phyloP scores from a whole-genome alignment of 1,140 invertebrate genomes.

The Dendroctonus valens region DNA sequence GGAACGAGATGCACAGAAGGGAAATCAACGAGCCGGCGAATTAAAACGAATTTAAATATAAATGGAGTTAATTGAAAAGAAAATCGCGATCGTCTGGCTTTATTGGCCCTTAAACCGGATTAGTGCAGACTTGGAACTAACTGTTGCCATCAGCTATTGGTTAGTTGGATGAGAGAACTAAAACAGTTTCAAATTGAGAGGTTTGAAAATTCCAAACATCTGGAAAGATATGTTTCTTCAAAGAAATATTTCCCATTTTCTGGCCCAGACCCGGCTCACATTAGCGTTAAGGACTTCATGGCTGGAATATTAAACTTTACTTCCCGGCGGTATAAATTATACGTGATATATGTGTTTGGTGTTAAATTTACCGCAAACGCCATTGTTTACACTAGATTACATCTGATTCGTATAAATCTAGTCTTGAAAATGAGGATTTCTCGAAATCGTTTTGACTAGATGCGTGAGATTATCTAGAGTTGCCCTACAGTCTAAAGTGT shows the following conservation, averaged over 20 bases:
- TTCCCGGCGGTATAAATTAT: slow-evolving; percentile 9
- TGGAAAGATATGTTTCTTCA: slow-evolving; percentile 1
- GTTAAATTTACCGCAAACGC: slow-evolving; percentile 14
- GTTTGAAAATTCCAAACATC: no score
- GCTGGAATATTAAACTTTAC: slow-evolving; percentile 6
- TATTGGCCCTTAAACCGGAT: background rate
- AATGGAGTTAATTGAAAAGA: slow-evolving; percentile 24
- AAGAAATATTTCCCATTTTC: slow-evolving; percentile 9
- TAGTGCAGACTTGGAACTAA: background rate
- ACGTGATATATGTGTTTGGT: slow-evolving; percentile 15
- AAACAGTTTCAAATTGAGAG: no score
- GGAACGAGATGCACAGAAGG: slow-evolving; percentile 1
- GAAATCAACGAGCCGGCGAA: background rate
- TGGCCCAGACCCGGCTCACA: background rate
- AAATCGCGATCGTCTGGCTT: background rate
- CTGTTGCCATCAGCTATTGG: no score
- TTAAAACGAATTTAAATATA: slow-evolving; percentile 28
- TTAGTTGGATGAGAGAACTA: no score
- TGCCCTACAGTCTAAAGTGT: no score
- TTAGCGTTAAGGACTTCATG: slow-evolving; percentile 8
- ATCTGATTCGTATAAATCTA: slow-evolving; percentile 7
- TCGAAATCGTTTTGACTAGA: no score
- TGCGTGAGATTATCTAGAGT: no score
- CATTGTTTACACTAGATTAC: slow-evolving; percentile 16
- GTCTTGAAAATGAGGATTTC: background rate